Conservation (phyloP, 2,113 vertebrate species). For the Hiodon tergisus region DNA sequence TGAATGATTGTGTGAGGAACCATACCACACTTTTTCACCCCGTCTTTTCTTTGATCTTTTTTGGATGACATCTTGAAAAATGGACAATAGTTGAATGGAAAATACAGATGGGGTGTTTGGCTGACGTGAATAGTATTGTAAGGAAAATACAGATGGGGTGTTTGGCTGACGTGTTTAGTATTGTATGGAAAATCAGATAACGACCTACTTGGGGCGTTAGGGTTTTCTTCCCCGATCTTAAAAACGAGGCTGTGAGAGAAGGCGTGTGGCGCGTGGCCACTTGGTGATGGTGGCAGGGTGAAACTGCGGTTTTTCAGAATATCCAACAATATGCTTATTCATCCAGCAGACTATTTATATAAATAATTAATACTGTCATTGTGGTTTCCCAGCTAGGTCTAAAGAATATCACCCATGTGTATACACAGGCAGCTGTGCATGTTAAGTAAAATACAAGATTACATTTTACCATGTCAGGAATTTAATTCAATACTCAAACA, state of each 20-base stretch:
- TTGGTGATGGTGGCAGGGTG: background rate
- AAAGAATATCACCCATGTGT: too few species aligned
- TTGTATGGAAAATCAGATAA: conserved; percentile 3
- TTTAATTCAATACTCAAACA: background rate
- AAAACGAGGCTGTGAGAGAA: background rate
- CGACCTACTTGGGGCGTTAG: conserved; percentile 20
- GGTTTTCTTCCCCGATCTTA: background rate
- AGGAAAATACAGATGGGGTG: background rate
- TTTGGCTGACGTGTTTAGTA: background rate
- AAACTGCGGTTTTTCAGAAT: background rate
- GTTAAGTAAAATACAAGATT: too few species aligned
- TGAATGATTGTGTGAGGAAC: background rate
- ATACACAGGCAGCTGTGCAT: too few species aligned
- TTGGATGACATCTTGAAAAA: conserved; percentile 34
- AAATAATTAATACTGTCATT: too few species aligned
- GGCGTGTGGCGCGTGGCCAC: background rate
- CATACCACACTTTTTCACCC: too few species aligned
- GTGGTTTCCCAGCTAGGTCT: too few species aligned
- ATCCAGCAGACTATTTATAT: too few species aligned
- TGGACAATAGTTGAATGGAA: conserved; percentile 30
- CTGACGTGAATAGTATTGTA: background rate
- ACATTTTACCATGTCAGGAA: too few species aligned
- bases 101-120: background rate
- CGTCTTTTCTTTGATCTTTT: conserved; percentile 12
- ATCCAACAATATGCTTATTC: background rate